phyloP scores from a whole-genome alignment of 2,888 invertebrate genomes.

The Watsonalla binaria region DNA sequence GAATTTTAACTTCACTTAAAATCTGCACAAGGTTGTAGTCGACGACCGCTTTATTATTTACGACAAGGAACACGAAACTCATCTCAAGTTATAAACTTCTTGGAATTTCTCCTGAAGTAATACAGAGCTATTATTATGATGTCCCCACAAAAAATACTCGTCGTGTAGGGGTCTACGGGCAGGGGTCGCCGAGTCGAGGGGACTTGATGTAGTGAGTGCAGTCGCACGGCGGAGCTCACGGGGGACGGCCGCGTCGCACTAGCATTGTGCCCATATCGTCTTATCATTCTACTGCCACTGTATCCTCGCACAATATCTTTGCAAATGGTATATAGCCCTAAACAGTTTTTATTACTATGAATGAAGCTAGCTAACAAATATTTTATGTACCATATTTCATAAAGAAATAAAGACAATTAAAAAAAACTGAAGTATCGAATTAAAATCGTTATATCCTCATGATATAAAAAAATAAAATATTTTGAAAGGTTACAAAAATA shows the following conservation, averaged over 20 bases:
- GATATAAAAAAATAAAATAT: no score
- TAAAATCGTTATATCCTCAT: no score
- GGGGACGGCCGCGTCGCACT: constrained; percentile 33
- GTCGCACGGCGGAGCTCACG: constrained; percentile 37
- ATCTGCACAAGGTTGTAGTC: constrained; percentile 75
- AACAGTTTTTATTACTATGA: no score
- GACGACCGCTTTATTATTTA: constrained; percentile 79
- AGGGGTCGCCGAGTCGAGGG: constrained; percentile 35
- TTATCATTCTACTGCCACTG: background rate
- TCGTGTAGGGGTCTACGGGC: constrained; percentile 50
- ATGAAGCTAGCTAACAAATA: no score
- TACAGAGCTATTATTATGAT: constrained; percentile 79
- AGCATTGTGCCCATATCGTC: constrained; percentile 17
- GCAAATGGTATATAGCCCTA: no score
- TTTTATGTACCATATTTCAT: no score
- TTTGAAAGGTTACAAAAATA: no score
- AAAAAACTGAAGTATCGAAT: no score
- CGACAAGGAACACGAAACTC: constrained; percentile 79
- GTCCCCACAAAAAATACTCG: constrained; percentile 77
- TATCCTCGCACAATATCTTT: no score
- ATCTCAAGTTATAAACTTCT: constrained; percentile 80
- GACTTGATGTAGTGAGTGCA: constrained; percentile 21
- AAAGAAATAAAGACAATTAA: no score
- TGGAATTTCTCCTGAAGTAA: constrained; percentile 79
- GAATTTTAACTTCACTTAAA: constrained; percentile 74